A percentile compares a stretch with the other conserved stretches of the same genome.
These are phyloP conservation scores for Silurus meridionalis DNA, from an alignment of 2,113 vertebrate species.

Conservation along the genomic window DNA sequence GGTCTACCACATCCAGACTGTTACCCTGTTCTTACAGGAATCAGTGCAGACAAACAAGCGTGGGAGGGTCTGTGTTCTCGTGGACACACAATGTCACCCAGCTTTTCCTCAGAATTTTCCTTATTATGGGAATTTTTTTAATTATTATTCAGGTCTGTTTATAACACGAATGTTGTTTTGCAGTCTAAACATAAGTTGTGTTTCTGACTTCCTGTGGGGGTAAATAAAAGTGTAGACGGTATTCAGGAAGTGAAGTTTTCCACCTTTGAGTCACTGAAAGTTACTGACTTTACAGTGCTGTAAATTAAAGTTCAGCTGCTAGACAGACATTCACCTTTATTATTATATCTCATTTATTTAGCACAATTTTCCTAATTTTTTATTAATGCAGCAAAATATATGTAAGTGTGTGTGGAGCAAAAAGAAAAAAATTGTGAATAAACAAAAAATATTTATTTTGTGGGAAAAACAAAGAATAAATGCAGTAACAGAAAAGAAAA, in stretches of 20 bases:
- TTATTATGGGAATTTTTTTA: background rate
- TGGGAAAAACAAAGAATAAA: background rate
- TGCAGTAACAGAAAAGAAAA: background rate
- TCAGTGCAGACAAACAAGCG: constrained; percentile 37
- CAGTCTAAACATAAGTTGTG: background rate
- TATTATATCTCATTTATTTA: background rate
- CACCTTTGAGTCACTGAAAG: background rate
- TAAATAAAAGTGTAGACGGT: background rate
- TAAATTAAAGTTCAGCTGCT: constrained; percentile 4
- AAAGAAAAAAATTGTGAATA: background rate
- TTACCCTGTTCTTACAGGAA: constrained; percentile 53
- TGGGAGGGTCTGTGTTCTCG: constrained; percentile 8
- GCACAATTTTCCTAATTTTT: background rate
- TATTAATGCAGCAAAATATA: background rate
- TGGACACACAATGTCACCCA: background rate
- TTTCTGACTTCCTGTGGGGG: constrained; percentile 29
- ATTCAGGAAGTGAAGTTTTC: constrained; percentile 21
- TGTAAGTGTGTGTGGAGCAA: background rate
- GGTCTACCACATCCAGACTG: constrained; percentile 62
- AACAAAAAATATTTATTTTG: background rate
- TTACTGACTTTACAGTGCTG: background rate
- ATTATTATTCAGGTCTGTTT: background rate
- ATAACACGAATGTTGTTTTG: constrained; percentile 2
- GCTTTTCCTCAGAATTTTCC: background rate
- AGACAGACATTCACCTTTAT: background rate